phyloP scores from a whole-genome alignment of 2,888 invertebrate species.

The Rotaria sp. region DNA sequence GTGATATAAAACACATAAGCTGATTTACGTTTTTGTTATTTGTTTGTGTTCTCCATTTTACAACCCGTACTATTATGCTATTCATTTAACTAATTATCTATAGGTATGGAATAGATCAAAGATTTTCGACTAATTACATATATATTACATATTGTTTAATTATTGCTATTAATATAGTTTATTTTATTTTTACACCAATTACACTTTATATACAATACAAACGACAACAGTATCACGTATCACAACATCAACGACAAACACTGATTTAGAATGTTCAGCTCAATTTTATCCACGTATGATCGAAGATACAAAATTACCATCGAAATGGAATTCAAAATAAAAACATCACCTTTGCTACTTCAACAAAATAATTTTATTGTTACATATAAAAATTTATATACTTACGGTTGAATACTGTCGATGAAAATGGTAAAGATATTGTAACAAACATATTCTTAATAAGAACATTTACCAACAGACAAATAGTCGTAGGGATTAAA shows the following conservation, averaged over 20 bases:
- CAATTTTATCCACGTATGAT: background rate
- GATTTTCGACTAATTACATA: background rate
- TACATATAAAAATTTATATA: background rate
- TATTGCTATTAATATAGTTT: background rate
- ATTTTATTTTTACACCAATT: background rate
- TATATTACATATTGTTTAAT: background rate
- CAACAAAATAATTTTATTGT: background rate
- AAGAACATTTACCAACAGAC: too few species aligned
- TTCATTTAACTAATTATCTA: background rate
- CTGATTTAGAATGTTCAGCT: background rate
- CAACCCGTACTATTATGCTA: background rate
- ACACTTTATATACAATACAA: background rate
- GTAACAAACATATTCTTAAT: too few species aligned
- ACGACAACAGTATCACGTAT: background rate
- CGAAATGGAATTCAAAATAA: conserved; percentile 4
- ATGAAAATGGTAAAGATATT: too few species aligned
- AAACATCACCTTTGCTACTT: background rate
- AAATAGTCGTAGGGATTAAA: too few species aligned
- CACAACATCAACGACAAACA: background rate
- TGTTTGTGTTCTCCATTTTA: background rate
- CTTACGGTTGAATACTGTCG: too few species aligned
- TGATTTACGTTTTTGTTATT: conserved; percentile 1
- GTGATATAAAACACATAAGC: background rate
- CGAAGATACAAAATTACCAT: background rate
- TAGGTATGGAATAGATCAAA: background rate